These are phyloP conservation scores for Oreonectes daqikongensis DNA, from an alignment of 2,797 vertebrate species.

Conservation along the genomic window DNA sequence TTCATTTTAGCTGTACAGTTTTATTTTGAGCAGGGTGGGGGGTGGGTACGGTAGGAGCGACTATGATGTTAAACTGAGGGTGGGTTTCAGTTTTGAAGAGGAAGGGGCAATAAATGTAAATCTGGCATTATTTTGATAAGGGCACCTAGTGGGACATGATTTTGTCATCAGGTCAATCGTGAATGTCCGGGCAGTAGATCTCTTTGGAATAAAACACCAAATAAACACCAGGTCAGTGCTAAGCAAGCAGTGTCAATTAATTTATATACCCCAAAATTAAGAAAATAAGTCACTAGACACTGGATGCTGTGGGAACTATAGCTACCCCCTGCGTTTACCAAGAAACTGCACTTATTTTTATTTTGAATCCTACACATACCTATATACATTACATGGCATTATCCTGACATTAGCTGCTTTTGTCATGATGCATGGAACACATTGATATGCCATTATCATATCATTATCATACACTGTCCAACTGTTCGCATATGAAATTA, in stretches of 20 bases:
- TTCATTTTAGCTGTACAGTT: slow-evolving; percentile 44
- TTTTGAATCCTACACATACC: slow-evolving; percentile 21
- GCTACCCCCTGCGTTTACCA: slow-evolving; percentile 49
- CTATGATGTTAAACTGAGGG: not conserved
- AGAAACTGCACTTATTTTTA: slow-evolving; percentile 63
- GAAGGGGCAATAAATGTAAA: slow-evolving; percentile 31
- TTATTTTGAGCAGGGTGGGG: not conserved
- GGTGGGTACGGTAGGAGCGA: not conserved
- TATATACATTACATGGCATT: slow-evolving; percentile 10
- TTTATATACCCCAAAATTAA: not conserved
- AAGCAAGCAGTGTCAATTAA: not conserved
- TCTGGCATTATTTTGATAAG: slow-evolving; percentile 46
- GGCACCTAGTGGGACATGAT: slow-evolving; percentile 40
- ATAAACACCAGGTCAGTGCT: slow-evolving; percentile 7
- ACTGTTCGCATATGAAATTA: slow-evolving; percentile 22
- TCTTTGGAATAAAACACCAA: slow-evolving; percentile 1
- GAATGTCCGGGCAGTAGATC: slow-evolving; percentile 46
- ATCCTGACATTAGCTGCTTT: not conserved
- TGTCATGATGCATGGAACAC: slow-evolving; percentile 21
- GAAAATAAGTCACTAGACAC: slow-evolving; percentile 35
- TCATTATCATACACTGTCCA: slow-evolving; percentile 8
- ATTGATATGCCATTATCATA: not conserved
- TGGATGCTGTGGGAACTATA: slow-evolving; percentile 14
- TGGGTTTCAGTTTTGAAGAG: slow-evolving; percentile 6
- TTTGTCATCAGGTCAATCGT: slow-evolving; percentile 39